Evolutionary conservation across 2,113 vertebrate species (phyloP).

Genomic region (Malurus melanocephalus): DNA sequence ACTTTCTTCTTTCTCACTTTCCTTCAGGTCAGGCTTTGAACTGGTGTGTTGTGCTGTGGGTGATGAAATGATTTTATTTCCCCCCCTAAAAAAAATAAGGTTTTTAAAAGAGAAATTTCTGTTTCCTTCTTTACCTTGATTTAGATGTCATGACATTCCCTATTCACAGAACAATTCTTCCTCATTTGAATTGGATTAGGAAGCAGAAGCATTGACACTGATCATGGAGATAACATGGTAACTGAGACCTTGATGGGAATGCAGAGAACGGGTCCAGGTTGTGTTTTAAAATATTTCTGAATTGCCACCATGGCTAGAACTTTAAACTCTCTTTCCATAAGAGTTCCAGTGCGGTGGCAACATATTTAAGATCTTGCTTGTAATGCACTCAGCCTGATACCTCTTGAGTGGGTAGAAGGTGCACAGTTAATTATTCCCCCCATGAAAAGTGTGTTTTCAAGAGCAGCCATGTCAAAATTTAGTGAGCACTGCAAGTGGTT

Average conservation of each 20-base stretch:
- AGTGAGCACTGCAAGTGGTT: constrained; percentile 34
- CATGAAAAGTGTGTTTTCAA: neutral
- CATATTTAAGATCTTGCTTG: neutral
- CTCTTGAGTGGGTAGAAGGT: constrained; percentile 4
- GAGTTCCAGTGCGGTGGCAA: neutral
- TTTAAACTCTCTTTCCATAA: neutral
- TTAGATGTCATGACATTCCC: neutral
- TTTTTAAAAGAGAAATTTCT: neutral
- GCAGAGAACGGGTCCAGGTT: neutral
- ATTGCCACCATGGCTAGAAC: neutral
- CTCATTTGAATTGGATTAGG: neutral
- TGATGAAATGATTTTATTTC: neutral
- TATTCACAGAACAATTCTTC: neutral
- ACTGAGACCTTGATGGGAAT: neutral
- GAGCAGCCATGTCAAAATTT: constrained; percentile 21
- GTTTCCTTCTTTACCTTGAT: neutral
- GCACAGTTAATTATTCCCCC: neutral
- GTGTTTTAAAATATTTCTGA: neutral
- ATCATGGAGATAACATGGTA: neutral
- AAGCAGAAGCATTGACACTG: neutral
- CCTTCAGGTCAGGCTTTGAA: constrained; percentile 47
- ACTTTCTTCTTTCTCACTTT: constrained; percentile 23
- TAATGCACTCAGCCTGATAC: neutral
- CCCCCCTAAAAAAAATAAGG: neutral
- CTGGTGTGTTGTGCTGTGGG: neutral